Base-by-base conservation (phyloP, 2,888 invertebrate genomes). In the Siphlonurus alternatus region DNA sequence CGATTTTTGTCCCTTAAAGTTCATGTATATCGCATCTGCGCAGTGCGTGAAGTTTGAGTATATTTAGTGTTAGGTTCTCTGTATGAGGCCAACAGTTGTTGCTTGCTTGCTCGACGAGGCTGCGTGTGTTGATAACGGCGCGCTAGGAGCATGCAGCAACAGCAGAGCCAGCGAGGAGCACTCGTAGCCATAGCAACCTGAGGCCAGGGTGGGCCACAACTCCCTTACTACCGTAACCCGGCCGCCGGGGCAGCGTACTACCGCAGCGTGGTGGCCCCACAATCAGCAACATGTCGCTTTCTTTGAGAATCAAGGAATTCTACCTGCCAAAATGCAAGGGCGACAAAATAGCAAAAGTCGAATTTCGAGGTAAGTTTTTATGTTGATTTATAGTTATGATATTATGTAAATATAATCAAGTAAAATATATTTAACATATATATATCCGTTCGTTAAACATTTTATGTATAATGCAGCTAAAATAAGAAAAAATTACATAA, bases 321-420 rank as follows among this genome's bases (percentile, higher is more conserved):
- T 56, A 20, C n/a, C 56, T 56, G n/a, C 56, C 66, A 2, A 85
- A 84, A 75, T 80, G 80, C 71, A 86, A 84, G 72, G 81, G 81
- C 15, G 86, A 86, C 69, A 84, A 85, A 72, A 80, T 81, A 67
- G 85, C 82, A 62, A 82, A 83, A 69, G 77, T 87, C 68, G 85
- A 85, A 68, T 91, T 91, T 73, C 78, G 91, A 79, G 89, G 91
- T 91, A 79, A 81, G 84, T 72, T 60, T 51, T 51, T 15, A 15
- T 51, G 10, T 51, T 51, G n/a, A n/a, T n/a, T n/a, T n/a, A n/a
- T n/a, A n/a, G n/a, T n/a, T n/a, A n/a, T n/a, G n/a, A n/a, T n/a
- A n/a, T n/a, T n/a, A n/a, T n/a, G n/a, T n/a, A n/a, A 56, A 56
- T 7, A 56, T n/a, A 7, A 10, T 10, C n/a, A n/a, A 18, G 7